Percentiles rank a stretch among this genome's conserved stretches.
These are phyloP conservation scores for Liodrosophila aerea DNA, from an alignment of 2,888 invertebrate species.

Conservation along the genomic window DNA sequence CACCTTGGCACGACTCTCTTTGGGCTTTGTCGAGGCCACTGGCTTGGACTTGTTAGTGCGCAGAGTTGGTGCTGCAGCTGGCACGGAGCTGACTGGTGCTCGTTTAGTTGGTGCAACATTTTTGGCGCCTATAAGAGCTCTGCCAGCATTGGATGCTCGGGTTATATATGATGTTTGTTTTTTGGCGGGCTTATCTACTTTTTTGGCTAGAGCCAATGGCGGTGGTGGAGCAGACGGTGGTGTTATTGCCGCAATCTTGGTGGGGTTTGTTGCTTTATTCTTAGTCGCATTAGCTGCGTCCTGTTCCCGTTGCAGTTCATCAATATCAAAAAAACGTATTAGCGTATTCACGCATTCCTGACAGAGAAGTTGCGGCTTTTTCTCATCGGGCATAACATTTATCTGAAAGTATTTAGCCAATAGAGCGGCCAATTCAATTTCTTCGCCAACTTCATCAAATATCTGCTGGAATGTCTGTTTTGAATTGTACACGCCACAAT, in stretches of 20 bases:
- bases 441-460: constrained; percentile 79
- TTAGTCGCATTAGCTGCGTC: constrained; percentile 27
- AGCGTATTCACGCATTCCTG: constrained; percentile 72
- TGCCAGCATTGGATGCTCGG: too few species aligned
- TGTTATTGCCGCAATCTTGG: too few species aligned
- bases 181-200: neutral
- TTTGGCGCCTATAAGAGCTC: neutral
- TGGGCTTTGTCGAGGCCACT: constrained; percentile 3
- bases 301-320: constrained; percentile 58
- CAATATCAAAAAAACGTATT: constrained; percentile 75
- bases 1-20: neutral
- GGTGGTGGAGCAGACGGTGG: too few species aligned
- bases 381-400: constrained; percentile 36
- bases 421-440: constrained; percentile 70
- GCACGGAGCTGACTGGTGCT: neutral
- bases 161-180: neutral
- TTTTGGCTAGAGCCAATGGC: too few species aligned
- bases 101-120: too few species aligned
- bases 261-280: too few species aligned
- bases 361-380: constrained; percentile 63
- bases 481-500: constrained; percentile 59
- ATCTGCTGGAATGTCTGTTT: constrained; percentile 71
- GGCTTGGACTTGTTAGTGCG: constrained; percentile 15
- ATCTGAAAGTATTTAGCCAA: constrained; percentile 68
- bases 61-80: neutral